Conservation (phyloP, 2,888 invertebrate genomes). For the Plagiodera versicolora region DNA sequence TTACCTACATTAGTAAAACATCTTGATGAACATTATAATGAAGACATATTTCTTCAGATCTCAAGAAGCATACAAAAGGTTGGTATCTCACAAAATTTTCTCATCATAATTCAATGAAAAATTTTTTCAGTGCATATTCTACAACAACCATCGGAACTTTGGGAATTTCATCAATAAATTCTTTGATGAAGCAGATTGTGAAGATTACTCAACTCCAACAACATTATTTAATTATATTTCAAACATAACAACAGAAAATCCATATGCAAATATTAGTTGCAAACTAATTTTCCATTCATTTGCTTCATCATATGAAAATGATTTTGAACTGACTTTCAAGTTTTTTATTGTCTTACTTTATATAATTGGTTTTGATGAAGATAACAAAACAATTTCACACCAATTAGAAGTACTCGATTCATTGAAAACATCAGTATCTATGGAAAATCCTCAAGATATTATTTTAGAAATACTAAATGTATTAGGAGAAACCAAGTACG, state of each 20-base stretch:
- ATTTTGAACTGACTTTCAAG: constrained; percentile 39
- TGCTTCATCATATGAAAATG: constrained; percentile 32
- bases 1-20: constrained; percentile 32
- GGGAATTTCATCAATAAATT: constrained; percentile 31
- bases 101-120: constrained; percentile 10
- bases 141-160: constrained; percentile 37
- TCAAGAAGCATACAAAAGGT: constrained; percentile 40
- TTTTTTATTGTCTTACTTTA: constrained; percentile 41
- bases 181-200: constrained; percentile 29
- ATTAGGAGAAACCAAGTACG: constrained; percentile 32
- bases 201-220: constrained; percentile 32
- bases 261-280: constrained; percentile 28
- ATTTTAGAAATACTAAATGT: constrained; percentile 36
- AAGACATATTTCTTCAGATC: constrained; percentile 31
- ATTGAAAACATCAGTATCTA: not conserved
- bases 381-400: constrained; percentile 31
- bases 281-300: constrained; percentile 45
- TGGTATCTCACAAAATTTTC: constrained; percentile 16
- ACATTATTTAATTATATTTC: constrained; percentile 37
- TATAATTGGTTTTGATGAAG: constrained; percentile 43
- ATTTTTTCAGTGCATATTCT: constrained; percentile 42
- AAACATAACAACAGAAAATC: constrained; percentile 16
- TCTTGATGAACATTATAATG: constrained; percentile 30
- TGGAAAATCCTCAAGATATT: constrained; percentile 36
- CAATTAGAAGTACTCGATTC: constrained; percentile 11